Evolutionary conservation across 2,888 invertebrate species (phyloP).

Genomic region (Aspidiotus destructor): DNA sequence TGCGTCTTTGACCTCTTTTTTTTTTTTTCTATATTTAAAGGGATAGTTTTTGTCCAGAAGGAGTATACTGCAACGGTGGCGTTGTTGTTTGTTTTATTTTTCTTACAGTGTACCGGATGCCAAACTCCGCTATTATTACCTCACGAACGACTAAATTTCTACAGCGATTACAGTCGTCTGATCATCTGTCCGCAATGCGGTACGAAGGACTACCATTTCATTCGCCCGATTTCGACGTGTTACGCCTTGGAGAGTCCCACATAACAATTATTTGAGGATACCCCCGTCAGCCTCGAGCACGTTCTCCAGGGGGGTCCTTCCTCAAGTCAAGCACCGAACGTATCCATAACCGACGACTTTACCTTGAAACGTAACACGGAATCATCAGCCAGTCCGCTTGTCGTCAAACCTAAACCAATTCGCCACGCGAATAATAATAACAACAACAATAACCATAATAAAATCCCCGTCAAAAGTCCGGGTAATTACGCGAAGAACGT

Average conservation of each 20-base stretch:
- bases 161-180: conserved; percentile 88
- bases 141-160: conserved; percentile 77
- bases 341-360: conserved; percentile 19
- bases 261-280: conserved; percentile 49
- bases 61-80: no score
- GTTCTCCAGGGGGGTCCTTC: conserved; percentile 29
- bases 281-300: conserved; percentile 23
- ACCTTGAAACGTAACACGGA: conserved; percentile 21
- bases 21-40: no score
- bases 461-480: conserved; percentile 6
- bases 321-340: conserved; percentile 22
- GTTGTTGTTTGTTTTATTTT: conserved; percentile 36
- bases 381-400: background rate
- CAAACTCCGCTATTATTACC: conserved; percentile 76
- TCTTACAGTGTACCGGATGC: conserved; percentile 81
- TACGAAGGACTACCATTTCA: conserved; percentile 85
- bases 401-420: background rate
- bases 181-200: conserved; percentile 87
- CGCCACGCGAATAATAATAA: background rate
- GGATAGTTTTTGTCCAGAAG: no score
- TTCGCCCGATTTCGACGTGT: conserved; percentile 77
- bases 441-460: background rate
- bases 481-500: background rate
- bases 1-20: no score
- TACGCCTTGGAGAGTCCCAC: conserved; percentile 81